phyloP scores from a whole-genome alignment of 2,113 vertebrate genomes.

The Thamnophis sirtalis region DNA sequence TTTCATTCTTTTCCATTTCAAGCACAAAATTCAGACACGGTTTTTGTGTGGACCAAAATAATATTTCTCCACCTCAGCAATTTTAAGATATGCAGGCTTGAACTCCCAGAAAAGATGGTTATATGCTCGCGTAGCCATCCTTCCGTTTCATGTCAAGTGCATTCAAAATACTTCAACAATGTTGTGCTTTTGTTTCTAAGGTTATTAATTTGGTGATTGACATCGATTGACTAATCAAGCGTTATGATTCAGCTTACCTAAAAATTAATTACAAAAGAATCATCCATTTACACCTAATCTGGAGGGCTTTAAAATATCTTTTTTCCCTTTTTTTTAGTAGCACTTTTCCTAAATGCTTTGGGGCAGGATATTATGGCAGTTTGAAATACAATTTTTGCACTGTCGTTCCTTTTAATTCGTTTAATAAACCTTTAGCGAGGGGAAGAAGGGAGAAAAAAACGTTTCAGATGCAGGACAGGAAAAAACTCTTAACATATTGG shows the following conservation, averaged over 20 bases:
- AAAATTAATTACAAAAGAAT: constrained; percentile 47
- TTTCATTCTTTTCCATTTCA: too few relatives aligned
- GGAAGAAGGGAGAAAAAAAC: not conserved
- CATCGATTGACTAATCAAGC: constrained; percentile 14
- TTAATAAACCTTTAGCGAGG: constrained; percentile 16
- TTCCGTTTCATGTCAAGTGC: not conserved
- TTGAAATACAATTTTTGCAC: constrained; percentile 34
- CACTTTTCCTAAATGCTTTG: constrained; percentile 36
- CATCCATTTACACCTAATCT: constrained; percentile 54
- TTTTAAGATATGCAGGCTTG: too few relatives aligned
- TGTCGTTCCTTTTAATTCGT: constrained; percentile 27
- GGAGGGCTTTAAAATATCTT: constrained; percentile 45
- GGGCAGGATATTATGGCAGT: constrained; percentile 16
- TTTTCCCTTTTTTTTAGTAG: constrained; percentile 39
- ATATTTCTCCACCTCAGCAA: too few relatives aligned
- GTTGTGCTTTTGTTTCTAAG: constrained; percentile 1
- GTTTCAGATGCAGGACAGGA: not conserved
- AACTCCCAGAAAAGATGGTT: not conserved
- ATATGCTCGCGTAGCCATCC: not conserved
- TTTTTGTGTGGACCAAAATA: too few relatives aligned
- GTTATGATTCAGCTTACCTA: not conserved
- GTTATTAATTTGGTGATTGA: constrained; percentile 16
- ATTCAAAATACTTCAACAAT: not conserved
- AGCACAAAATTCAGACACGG: too few relatives aligned
- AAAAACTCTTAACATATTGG: not conserved